Conservation (phyloP, 2,888 invertebrate genomes). For the Aphidoletes aphidimyza region DNA sequence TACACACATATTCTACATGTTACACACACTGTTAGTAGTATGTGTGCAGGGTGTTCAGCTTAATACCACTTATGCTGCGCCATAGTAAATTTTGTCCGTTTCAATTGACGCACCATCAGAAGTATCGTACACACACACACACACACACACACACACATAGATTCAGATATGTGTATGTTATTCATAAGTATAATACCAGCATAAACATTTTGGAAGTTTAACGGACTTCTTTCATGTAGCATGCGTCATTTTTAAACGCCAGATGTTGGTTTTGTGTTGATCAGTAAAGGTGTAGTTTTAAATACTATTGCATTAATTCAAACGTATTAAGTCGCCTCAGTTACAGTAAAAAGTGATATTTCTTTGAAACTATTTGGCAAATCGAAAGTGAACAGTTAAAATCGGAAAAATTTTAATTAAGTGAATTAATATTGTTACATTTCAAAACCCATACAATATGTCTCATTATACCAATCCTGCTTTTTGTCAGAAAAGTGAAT, state of each 20-base stretch:
- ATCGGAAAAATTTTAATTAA: not conserved
- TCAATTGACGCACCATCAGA: not conserved
- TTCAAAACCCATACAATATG: conserved; percentile 59
- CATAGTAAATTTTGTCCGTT: no score
- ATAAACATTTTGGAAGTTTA: conserved; percentile 29
- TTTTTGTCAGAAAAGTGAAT: conserved; percentile 82
- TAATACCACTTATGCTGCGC: no score
- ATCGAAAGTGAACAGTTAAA: not conserved
- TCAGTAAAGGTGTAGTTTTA: conserved; percentile 31
- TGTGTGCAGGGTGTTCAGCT: no score
- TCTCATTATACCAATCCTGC: conserved; percentile 80
- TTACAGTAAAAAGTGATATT: not conserved
- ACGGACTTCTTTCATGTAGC: conserved; percentile 49
- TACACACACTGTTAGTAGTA: no score
- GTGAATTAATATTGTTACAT: not conserved
- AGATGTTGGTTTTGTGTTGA: conserved; percentile 38
- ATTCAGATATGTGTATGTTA: no score
- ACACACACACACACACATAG: not conserved
- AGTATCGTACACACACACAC: not conserved
- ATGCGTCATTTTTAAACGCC: conserved; percentile 52
- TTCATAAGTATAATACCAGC: no score
- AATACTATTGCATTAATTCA: not conserved
- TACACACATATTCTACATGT: no score
- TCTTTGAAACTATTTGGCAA: not conserved
- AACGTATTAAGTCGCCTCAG: not conserved